Base-by-base conservation (phyloP, 2,888 invertebrate species). In the Phaedon cochleariae region DNA sequence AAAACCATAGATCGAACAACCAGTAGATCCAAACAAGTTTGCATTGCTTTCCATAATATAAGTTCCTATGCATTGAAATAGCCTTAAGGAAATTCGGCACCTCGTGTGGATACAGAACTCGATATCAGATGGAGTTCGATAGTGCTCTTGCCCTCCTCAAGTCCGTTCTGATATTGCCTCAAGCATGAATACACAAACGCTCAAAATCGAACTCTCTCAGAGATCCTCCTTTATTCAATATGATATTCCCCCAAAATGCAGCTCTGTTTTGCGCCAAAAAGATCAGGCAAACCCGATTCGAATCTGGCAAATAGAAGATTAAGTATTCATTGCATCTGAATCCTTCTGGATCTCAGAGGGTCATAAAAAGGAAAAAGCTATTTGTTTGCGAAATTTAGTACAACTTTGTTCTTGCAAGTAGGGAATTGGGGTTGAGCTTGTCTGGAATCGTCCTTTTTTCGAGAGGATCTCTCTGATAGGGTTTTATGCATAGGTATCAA, bases 281-380 rank as follows among this genome's bases (percentile, higher is more conserved):
- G 73, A 74, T 75, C 73, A 74, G 74, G 70, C 70, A 70, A 73
- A 73, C 69, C 73, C 72, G 72, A 76, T 74, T 74, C 73, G 73
- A 76, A 75, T 76, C 74, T 73, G 70, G 73, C 70, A 76, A 76
- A 77, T 74, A 70, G 72, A 63, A 71, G 73, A 77, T 76, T 76
- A 76, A 76, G 73, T 75, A 77, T 77, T 76, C 75, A 76, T 76
- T 76, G 74, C 71, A 67, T 72, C 65, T 67, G 67, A 74, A 74
- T 74, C 72, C 71, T 67, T 58, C 67, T 29, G 68, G 72, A 73
- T 55, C 37, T 55, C 55, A 41, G 15, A 65, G 69, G 69, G 67
- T 68, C 70, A 68, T 71, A 74, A 75, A 74, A 74, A 69, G 65
- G 68, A 68, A 69, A 67, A 64, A 60, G 68, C 69, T 68, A 73